phyloP scores from a whole-genome alignment of 2,113 vertebrate genomes.

The Semnornis frantzii region DNA sequence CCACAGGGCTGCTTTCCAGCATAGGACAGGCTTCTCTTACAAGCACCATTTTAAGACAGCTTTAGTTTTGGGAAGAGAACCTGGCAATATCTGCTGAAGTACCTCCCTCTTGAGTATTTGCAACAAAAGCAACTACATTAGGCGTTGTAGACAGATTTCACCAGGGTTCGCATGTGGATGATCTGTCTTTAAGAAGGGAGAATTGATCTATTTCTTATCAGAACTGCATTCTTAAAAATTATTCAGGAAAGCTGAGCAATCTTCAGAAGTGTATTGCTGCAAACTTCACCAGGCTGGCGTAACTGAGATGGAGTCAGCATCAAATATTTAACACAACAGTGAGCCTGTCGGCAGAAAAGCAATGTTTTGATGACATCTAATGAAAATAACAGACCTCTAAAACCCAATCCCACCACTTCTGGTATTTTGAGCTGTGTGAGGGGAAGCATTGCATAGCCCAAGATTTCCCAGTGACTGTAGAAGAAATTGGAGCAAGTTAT shows the following conservation, averaged over 20 bases:
- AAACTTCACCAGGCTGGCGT: neutral
- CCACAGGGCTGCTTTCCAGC: too few relatives aligned
- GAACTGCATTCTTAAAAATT: neutral
- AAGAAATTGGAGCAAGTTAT: neutral
- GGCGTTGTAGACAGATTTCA: neutral
- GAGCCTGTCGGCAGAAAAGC: neutral
- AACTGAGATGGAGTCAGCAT: neutral
- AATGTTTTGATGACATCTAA: neutral
- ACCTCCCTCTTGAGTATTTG: neutral
- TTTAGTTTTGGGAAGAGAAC: neutral
- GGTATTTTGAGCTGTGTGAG: neutral
- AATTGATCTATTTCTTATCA: neutral
- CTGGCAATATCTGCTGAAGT: neutral
- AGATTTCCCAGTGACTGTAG: neutral
- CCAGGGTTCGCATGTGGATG: fast-evolving
- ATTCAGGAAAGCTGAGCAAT: neutral
- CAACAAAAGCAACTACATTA: neutral
- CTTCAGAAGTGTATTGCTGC: neutral
- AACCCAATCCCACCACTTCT: neutral
- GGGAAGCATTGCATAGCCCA: fast-evolving
- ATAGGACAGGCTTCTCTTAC: neutral
- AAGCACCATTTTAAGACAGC: neutral
- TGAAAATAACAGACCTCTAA: neutral
- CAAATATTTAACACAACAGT: neutral
- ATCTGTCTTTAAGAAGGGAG: neutral